Base-by-base conservation (phyloP, 1,140 invertebrate species). In the Diorhabda carinulata region DNA sequence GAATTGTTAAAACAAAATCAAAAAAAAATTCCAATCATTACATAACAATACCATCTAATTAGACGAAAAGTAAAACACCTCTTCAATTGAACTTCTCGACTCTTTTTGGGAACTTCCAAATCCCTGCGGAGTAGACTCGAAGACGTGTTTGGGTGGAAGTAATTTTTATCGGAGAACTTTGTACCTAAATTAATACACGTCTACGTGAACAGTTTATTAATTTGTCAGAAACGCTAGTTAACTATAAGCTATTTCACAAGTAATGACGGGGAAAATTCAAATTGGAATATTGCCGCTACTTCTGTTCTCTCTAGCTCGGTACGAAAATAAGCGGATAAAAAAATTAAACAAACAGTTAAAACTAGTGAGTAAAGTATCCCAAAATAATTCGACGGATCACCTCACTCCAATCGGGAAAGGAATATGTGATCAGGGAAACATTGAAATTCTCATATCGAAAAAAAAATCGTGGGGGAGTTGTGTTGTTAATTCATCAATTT, bases 161-260 rank as follows among this genome's bases (percentile, higher is more conserved):
- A 52, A 52, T 52, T 52, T 52, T 52, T 52, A 52, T 52, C n/a
- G 47, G 47, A 52, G 47, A 52, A 52, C 47, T 52, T 52, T 52
- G 47, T 52, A 52, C 47, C 47, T 52, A n/a, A 6, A 52, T 52
- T 52, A 52, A 52, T 52, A 52, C 47, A 52, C 47, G 47, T 52
- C 47, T 6, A 52, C 47, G 47, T 52, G 47, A 6, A 6, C 47
- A 52, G 47, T 52, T 52, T 52, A 52, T 52, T 52, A 52, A 52
- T 52, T 52, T 52, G 47, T 52, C 47, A 52, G n/a, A n/a, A 52
- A 52, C 6, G 47, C 47, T 52, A 52, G 6, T 52, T 52, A 52
- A 52, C 47, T 52, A 52, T 8, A 52, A 52, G 47, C 47, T n/a
- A 52, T 52, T 25, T 52, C 47, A n/a, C 2, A 52, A 52, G 6